Evolutionary conservation across 2,113 vertebrate species (phyloP).

Genomic region (Hemichromis elongatus): DNA sequence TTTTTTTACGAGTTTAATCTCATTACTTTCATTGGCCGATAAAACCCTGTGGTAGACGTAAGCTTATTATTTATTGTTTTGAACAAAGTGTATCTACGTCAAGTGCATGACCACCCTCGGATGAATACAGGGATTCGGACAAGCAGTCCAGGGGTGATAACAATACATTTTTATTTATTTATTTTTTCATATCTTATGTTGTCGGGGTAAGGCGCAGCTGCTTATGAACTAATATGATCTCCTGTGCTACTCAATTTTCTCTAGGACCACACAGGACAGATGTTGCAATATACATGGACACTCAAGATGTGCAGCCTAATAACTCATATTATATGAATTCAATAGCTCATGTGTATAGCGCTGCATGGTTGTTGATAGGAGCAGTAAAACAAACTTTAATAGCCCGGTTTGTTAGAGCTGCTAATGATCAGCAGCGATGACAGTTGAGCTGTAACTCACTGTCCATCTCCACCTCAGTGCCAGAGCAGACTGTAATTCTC

Average conservation of each 20-base stretch:
- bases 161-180: neutral
- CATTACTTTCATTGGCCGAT: constrained; percentile 56
- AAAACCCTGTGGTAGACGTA: constrained; percentile 29
- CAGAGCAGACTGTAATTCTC: constrained; percentile 26
- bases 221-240: constrained; percentile 52
- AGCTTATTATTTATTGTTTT: constrained; percentile 48
- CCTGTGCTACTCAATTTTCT: constrained; percentile 45
- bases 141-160: neutral
- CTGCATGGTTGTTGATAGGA: constrained; percentile 45
- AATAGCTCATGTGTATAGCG: constrained; percentile 51
- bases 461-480: constrained; percentile 1
- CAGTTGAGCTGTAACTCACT: constrained; percentile 47
- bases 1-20: constrained; percentile 29
- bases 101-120: neutral
- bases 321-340: constrained; percentile 66
- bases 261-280: constrained; percentile 40
- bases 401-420: constrained; percentile 55
- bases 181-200: constrained; percentile 5
- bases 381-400: constrained; percentile 69
- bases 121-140: neutral
- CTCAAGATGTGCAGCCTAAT: constrained; percentile 54
- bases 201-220: constrained; percentile 25
- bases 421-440: constrained; percentile 48
- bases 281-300: constrained; percentile 44
- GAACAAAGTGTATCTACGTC: constrained; percentile 16